Base-by-base conservation (phyloP, 2,113 vertebrate species). In the Prunella fulvescens region DNA sequence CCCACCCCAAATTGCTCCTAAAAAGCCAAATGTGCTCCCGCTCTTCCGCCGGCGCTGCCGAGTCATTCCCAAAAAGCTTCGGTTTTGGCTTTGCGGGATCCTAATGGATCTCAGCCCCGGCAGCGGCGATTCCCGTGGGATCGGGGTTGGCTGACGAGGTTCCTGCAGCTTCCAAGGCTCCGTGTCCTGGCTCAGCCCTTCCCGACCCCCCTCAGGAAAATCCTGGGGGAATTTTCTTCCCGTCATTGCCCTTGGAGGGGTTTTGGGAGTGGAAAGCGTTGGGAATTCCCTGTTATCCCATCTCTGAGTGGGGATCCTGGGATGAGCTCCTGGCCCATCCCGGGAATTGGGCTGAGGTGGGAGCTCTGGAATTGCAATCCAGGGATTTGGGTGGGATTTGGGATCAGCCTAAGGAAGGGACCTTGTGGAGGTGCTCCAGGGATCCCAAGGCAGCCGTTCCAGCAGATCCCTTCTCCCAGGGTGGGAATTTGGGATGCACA, bases 241-340 rank as follows among this genome's bases (percentile, higher is more conserved):
- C 4, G 0, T 5, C 9, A 0, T 44, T 3, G n/a, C 39, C 19
- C 42, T 4, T 6, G 14, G 69, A 19, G 62, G 33, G 57, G 3
- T 11, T n/a, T 50, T 1, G 22, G 42, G 35, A 11, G 35, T 1
- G 29, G 35, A 10, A 19, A 4, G 12, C 0, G 5, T 8, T n/a
- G 33, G 4, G 37, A 60, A 60, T 86, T 74, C 11, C 19, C 8
- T 6, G 29, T 24, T 14, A 7, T 23, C 39, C 40, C 31, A 5
- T 6, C 8, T 39, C 20, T 0, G 12, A 6, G 54, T 1, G 6
- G 7, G 74, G 45, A 6, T 62, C 42, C 8, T 5, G 29, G 37
- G 74, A 51, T 26, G 23, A 24, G 35, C 24, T 48, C 29, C 53
- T 3, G 14, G 33, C 33, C 62, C 15, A 5, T 17, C 11, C 22